Percentiles rank a stretch among this genome's conserved stretches.
These are phyloP conservation scores for Zaprionus africanus DNA, from an alignment of 1,140 invertebrate species.

Conservation along the genomic window DNA sequence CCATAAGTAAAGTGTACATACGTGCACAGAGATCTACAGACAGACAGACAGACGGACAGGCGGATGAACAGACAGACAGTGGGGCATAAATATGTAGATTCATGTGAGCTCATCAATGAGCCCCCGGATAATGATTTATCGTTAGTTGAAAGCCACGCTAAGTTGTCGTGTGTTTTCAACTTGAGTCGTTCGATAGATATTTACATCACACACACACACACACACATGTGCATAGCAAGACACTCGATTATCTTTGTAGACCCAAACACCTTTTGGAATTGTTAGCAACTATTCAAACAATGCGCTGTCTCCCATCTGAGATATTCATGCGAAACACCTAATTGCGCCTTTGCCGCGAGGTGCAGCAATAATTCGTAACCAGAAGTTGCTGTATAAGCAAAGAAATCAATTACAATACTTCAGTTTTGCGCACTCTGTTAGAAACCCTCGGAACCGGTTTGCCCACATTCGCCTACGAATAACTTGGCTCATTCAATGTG, in stretches of 20 bases:
- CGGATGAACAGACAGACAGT: not conserved
- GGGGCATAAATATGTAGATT: constrained; percentile 41
- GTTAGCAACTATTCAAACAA: constrained; percentile 29
- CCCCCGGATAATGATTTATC: constrained; percentile 37
- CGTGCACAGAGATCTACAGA: not conserved
- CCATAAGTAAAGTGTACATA: constrained; percentile 36
- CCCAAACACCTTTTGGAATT: constrained; percentile 16
- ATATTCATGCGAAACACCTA: constrained; percentile 17
- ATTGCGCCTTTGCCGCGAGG: constrained; percentile 15
- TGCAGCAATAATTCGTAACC: constrained; percentile 27
- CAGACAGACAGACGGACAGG: not conserved
- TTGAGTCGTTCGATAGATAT: constrained; percentile 35
- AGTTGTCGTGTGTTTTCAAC: constrained; percentile 23
- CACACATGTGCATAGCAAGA: not conserved
- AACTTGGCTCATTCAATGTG: not conserved
- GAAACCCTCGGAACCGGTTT: constrained; percentile 16
- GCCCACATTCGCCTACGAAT: not conserved
- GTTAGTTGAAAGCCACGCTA: constrained; percentile 23
- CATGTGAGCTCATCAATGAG: constrained; percentile 25
- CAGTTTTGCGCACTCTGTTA: constrained; percentile 2
- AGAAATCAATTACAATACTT: constrained; percentile 25
- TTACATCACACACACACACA: constrained; percentile 17
- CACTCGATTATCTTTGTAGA: not conserved
- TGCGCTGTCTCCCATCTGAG: constrained; percentile 16
- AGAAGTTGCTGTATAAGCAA: constrained; percentile 21